Base-by-base conservation (phyloP, 2,888 invertebrate species). In the Diploptera punctata region DNA sequence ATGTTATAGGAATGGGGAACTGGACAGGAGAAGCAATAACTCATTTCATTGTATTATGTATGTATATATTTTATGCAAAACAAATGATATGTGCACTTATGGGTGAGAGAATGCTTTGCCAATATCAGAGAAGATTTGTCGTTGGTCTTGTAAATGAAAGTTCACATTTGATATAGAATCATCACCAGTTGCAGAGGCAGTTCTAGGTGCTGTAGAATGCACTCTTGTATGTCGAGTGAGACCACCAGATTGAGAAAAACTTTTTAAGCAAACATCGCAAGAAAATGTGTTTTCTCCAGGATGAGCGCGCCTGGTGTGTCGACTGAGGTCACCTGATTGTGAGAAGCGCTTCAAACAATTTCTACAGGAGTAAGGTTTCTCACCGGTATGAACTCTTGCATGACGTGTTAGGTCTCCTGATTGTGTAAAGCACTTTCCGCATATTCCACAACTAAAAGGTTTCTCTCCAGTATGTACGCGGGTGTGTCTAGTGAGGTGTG, bases 401-500 rank as follows among this genome's bases (percentile, higher is more conserved):
- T 81, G 81, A 16, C 81, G 78, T 0, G 78, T 77, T 44, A 73
- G 47, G 29, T 73, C 69, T 10, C 65, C 69, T 16, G 73, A 69
- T 21, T 68, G 73, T 24, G 79, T 75, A 71, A 81, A 78, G 1
- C 79, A 77, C 54, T 80, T 78, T 13, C 78, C 78, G 70, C 80
- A 81, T 43, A 80, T 78, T 75, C 80, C 79, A 73, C 81, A 81
- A 0, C 82, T 81, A 24, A 86, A 87, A 26, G 87, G 87, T 16
- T 87, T 77, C 26, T 85, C 85, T 0, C 86, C 86, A 1, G 87
- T 81, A 73, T 84, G 84, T 77, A 81, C 81, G 75, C 81, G 81
- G 13, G 82, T 76, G 73, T 84, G 84, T 1, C 81, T 80, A 65
- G 81, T 80, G 70, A 80, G 74, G 49, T 77, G 77, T 24, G 77